Conservation (phyloP, 1,140 invertebrate genomes). For the Archivesica marissinica region DNA sequence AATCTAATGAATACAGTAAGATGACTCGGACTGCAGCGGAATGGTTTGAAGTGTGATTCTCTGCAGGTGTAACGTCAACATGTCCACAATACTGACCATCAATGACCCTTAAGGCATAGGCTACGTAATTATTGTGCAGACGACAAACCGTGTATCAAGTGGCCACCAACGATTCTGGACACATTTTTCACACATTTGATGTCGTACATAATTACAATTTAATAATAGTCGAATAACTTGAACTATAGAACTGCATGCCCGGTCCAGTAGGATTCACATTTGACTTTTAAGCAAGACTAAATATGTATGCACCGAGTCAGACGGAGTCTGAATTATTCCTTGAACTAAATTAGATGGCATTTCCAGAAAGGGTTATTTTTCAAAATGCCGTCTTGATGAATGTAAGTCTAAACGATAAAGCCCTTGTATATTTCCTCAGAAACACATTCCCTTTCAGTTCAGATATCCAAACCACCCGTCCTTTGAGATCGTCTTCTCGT, state of each 20-base stretch:
- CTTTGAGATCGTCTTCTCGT: too few relatives aligned
- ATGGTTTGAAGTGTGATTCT: slow-evolving; percentile 38
- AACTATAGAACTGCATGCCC: background rate
- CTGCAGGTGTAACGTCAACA: slow-evolving; percentile 45
- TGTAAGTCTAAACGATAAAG: too few relatives aligned
- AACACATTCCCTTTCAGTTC: too few relatives aligned
- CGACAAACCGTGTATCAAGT: slow-evolving; percentile 1
- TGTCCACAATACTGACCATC: slow-evolving; percentile 38
- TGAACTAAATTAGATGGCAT: too few relatives aligned
- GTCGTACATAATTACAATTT: background rate
- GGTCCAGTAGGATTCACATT: too few relatives aligned
- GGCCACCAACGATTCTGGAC: slow-evolving; percentile 23
- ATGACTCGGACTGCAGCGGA: background rate
- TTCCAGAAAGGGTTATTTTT: too few relatives aligned
- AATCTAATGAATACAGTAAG: slow-evolving; percentile 45
- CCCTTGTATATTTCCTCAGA: too few relatives aligned
- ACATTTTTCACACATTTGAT: slow-evolving; percentile 16
- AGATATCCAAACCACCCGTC: too few relatives aligned
- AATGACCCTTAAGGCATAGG: slow-evolving; percentile 43
- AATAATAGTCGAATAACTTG: background rate
- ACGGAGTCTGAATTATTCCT: too few relatives aligned
- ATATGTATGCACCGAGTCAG: too few relatives aligned
- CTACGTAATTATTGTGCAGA: background rate
- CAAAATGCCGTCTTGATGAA: too few relatives aligned
- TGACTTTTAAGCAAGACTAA: too few relatives aligned